Percentiles rank a stretch among this genome's conserved stretches.
Conservation (phyloP, 2,888 invertebrate genomes). For the Bombylius major region DNA sequence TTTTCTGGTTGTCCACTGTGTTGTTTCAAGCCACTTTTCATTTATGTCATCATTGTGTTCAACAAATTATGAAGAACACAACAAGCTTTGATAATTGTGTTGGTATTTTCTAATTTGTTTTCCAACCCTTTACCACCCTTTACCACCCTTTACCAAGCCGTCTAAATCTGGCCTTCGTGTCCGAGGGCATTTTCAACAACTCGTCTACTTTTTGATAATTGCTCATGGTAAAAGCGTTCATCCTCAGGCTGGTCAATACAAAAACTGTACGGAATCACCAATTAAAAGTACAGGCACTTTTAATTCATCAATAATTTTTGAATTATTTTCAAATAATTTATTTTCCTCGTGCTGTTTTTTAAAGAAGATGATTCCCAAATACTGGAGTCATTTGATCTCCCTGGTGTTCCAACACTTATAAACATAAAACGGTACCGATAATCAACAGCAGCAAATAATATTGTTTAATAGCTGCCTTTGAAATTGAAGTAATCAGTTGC, state of each 20-base stretch:
- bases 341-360: background rate
- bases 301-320: background rate
- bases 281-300: background rate
- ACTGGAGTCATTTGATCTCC: conserved; percentile 4
- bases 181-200: background rate
- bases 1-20: background rate
- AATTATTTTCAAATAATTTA: background rate
- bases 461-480: conserved; percentile 2
- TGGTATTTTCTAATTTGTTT: background rate
- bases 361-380: background rate
- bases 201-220: background rate
- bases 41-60: background rate
- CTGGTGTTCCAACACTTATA: conserved; percentile 6
- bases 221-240: background rate
- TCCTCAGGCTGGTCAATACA: background rate
- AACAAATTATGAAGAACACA: background rate
- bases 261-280: background rate
- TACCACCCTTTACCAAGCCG: background rate
- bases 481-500: conserved; percentile 7
- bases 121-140: background rate
- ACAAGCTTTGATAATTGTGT: background rate
- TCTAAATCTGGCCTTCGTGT: background rate
- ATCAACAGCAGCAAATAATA: conserved; percentile 3
- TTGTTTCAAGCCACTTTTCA: background rate
- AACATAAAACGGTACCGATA: conserved; percentile 5